A percentile compares a stretch with the other conserved stretches of the same genome.
These are phyloP conservation scores for Rachycentron canadum DNA, from an alignment of 2,797 vertebrate genomes.

Conservation along the genomic window DNA sequence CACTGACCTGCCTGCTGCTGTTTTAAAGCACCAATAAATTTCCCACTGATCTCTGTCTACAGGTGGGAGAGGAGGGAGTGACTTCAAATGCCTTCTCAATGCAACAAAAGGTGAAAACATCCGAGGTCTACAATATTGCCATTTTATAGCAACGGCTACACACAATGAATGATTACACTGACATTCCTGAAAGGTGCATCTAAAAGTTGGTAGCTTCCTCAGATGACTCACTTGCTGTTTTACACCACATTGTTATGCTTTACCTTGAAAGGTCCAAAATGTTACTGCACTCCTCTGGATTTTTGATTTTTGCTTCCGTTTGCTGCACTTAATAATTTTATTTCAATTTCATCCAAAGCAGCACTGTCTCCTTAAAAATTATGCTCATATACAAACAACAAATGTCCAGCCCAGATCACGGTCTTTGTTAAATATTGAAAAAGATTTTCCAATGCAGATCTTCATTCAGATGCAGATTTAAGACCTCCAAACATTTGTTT, in stretches of 20 bases:
- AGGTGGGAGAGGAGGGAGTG: conserved; percentile 31
- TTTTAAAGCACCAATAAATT: conserved; percentile 71
- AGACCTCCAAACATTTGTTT: conserved; percentile 3
- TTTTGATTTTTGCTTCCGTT: background rate
- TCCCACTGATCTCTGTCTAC: conserved; percentile 61
- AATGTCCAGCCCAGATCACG: background rate
- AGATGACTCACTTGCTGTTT: conserved; percentile 32
- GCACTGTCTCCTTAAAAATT: background rate
- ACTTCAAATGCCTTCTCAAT: conserved; percentile 61
- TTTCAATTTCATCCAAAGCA: background rate
- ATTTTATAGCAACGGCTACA: conserved; percentile 26
- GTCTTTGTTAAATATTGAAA: background rate
- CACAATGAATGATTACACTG: conserved; percentile 21
- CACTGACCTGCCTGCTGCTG: conserved; percentile 66
- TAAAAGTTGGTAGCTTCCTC: conserved; percentile 16
- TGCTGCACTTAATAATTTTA: background rate
- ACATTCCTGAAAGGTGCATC: conserved; percentile 26
- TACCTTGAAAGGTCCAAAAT: conserved; percentile 2
- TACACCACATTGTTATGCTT: conserved; percentile 15
- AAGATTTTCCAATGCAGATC: background rate
- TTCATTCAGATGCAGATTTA: background rate
- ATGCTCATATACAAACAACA: background rate
- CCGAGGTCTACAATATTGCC: conserved; percentile 11
- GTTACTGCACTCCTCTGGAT: background rate
- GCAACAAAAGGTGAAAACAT: conserved; percentile 49